Conservation (phyloP, 2,797 vertebrate species). For the Menidia menidia region DNA sequence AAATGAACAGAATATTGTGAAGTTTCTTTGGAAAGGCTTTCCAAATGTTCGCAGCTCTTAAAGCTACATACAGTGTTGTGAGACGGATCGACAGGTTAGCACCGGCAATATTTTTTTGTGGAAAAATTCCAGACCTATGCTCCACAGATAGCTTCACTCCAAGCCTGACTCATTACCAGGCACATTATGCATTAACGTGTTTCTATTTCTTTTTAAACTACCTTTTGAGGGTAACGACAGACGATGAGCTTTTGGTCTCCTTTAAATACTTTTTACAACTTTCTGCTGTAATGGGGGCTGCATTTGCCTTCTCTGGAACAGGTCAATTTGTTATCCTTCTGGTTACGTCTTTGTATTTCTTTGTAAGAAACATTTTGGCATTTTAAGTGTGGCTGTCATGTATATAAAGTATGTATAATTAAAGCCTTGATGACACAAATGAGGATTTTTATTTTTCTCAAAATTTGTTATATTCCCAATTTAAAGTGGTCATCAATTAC, state of each 20-base stretch:
- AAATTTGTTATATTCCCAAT: neutral
- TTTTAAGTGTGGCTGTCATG: constrained; percentile 58
- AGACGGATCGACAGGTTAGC: constrained; percentile 1
- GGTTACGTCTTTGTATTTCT: constrained; percentile 58
- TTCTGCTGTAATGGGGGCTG: constrained; percentile 22
- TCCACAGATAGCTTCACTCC: neutral
- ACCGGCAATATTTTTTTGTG: neutral
- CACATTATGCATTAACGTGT: neutral
- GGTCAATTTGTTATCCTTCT: constrained; percentile 45
- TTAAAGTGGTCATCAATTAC: too few species aligned
- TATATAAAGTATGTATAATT: constrained; percentile 67
- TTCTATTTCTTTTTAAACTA: neutral
- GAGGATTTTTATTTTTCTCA: neutral
- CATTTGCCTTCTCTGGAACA: constrained; percentile 42
- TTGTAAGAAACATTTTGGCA: constrained; percentile 25
- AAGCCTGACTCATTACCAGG: neutral
- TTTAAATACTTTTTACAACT: constrained; percentile 1
- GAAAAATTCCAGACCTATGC: constrained; percentile 6
- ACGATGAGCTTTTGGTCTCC: constrained; percentile 22
- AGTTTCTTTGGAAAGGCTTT: neutral
- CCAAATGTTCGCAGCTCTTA: neutral
- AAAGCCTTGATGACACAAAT: constrained; percentile 62
- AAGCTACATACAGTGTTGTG: neutral
- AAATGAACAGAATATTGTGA: constrained; percentile 9
- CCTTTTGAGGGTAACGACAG: neutral